Conservation (phyloP, 2,113 vertebrate genomes). For the Pelodiscus sinensis region DNA sequence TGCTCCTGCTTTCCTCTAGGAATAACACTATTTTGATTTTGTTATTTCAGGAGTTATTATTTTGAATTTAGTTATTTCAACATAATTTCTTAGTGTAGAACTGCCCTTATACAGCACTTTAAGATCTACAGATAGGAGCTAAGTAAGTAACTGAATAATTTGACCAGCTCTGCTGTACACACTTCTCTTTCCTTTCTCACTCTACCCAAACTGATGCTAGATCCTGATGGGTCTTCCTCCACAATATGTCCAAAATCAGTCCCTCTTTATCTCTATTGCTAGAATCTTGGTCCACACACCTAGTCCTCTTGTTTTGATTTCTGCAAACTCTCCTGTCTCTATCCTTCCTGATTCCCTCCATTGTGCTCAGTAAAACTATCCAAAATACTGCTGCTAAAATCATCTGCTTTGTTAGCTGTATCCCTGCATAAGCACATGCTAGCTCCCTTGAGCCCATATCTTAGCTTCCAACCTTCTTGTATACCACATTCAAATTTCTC, state of each 20-base stretch:
- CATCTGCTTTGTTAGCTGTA: accelerated
- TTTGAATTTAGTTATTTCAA: no score
- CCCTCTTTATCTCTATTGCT: neutral
- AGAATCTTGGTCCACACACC: neutral
- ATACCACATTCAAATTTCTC: neutral
- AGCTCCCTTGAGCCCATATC: neutral
- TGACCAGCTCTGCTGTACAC: neutral
- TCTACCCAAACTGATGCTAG: neutral
- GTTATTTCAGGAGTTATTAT: no score
- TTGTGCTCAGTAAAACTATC: neutral
- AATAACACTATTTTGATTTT: no score
- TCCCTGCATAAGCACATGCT: neutral
- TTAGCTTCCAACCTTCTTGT: neutral
- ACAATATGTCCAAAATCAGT: neutral
- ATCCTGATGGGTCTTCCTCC: neutral
- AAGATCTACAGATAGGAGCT: neutral
- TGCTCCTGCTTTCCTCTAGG: no score
- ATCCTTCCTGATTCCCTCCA: neutral
- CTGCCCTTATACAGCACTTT: neutral
- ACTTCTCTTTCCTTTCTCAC: neutral
- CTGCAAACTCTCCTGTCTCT: neutral
- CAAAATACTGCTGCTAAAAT: neutral
- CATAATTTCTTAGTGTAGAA: no score
- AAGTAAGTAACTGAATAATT: neutral
- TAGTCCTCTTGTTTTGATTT: neutral